Evolutionary conservation across 35 echinoderm and acorn worm species (phyloP).

Genomic region (Patiria miniata): DNA sequence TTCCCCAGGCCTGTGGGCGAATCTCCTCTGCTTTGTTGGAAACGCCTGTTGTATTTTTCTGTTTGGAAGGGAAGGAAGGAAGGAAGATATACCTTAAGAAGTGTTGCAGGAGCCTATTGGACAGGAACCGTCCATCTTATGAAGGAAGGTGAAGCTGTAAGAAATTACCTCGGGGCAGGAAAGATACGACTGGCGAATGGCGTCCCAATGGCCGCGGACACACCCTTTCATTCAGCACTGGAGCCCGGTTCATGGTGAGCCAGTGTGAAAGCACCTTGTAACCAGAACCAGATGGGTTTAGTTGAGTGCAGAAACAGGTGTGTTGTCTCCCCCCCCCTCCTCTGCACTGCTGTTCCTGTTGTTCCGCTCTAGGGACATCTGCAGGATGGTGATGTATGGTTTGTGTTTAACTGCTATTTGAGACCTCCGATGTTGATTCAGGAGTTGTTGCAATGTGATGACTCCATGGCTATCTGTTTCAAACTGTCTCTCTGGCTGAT

Average conservation of each 20-base stretch:
- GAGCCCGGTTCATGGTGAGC: not conserved
- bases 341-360: not conserved
- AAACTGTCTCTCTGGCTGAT: not conserved
- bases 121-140: not conserved
- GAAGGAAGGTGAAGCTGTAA: conserved; percentile 20
- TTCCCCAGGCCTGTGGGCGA: no score
- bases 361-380: not conserved
- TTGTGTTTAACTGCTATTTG: not conserved
- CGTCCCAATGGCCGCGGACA: not conserved
- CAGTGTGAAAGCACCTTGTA: conserved; percentile 1
- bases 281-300: not conserved
- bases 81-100: conserved; percentile 13
- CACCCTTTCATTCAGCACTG: conserved; percentile 10
- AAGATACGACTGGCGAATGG: not conserved
- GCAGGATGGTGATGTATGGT: not conserved
- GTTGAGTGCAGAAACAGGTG: not conserved
- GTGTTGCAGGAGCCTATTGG: not conserved
- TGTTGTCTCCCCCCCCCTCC: not conserved
- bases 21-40: no score
- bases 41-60: not conserved
- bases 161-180: conserved; percentile 1
- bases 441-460: not conserved
- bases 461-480: not conserved
- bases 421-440: not conserved
- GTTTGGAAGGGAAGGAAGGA: conserved; percentile 24